A percentile compares a stretch with the other conserved stretches of the same genome.
These are phyloP conservation scores for Podilymbus podiceps DNA, from an alignment of 2,113 vertebrate species.

Conservation along the genomic window DNA sequence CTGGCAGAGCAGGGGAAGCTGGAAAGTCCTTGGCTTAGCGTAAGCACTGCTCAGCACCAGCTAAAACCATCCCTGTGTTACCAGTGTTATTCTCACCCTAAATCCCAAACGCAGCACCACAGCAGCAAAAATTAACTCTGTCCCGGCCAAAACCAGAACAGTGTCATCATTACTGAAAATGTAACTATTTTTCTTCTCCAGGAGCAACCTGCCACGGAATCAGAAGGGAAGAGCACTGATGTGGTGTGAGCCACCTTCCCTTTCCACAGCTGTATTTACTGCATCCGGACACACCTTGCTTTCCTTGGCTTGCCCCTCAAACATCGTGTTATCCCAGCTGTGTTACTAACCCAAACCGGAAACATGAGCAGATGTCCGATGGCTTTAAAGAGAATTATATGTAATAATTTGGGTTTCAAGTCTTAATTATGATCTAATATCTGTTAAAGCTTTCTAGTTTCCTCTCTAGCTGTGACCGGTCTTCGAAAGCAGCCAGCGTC, in stretches of 20 bases:
- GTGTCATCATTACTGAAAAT: constrained; percentile 55
- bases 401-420: not conserved
- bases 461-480: not conserved
- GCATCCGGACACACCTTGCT: not conserved
- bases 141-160: too few relatives aligned
- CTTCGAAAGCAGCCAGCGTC: not conserved
- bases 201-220: constrained; percentile 45
- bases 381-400: not conserved
- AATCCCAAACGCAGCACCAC: too few relatives aligned
- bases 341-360: not conserved
- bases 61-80: too few relatives aligned
- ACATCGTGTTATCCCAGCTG: not conserved
- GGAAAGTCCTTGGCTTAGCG: too few relatives aligned
- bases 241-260: not conserved
- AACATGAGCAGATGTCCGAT: not conserved
- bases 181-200: constrained; percentile 69
- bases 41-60: too few relatives aligned
- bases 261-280: not conserved
- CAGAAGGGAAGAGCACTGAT: not conserved
- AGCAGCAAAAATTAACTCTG: too few relatives aligned
- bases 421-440: not conserved
- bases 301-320: not conserved
- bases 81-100: too few relatives aligned
- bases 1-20: too few relatives aligned
- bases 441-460: not conserved